Conservation (phyloP, 1,140 invertebrate genomes). For the Drosophila ogumai region DNA sequence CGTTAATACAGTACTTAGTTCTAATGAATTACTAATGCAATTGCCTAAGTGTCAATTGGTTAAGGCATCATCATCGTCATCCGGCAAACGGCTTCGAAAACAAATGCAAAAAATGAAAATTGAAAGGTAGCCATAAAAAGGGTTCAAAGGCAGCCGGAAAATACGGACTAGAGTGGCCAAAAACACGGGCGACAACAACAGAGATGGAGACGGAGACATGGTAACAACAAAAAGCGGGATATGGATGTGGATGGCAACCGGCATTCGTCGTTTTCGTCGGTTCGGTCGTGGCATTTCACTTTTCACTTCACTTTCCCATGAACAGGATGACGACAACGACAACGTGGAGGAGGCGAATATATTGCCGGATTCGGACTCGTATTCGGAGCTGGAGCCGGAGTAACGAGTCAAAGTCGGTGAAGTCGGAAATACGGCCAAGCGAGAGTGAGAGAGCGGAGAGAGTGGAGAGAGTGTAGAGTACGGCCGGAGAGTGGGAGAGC, state of each 20-base stretch:
- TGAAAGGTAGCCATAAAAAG: constrained; percentile 19
- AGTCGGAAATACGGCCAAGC: constrained; percentile 74
- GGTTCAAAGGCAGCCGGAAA: constrained; percentile 45
- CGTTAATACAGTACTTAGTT: neutral
- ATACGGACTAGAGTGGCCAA: constrained; percentile 34
- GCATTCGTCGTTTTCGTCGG: constrained; percentile 47
- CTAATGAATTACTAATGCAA: neutral
- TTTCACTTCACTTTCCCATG: constrained; percentile 84
- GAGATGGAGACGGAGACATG: constrained; percentile 22
- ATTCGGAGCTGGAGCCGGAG: constrained; percentile 49
- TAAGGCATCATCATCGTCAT: neutral
- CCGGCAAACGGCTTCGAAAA: neutral
- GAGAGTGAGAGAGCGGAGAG: constrained; percentile 65
- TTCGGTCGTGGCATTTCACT: constrained; percentile 75
- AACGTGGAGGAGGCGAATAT: constrained; percentile 47
- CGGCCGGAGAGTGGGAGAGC: constrained; percentile 13
- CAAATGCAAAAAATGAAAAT: constrained; percentile 9
- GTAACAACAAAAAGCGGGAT: constrained; percentile 49
- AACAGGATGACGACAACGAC: constrained; percentile 55
- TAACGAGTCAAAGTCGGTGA: constrained; percentile 81
- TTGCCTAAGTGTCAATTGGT: constrained; percentile 8
- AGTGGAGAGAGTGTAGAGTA: constrained; percentile 31
- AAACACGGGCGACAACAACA: constrained; percentile 22
- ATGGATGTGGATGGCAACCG: constrained; percentile 52
- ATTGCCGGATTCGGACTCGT: constrained; percentile 32